These are phyloP conservation scores for Acomys russatus DNA, from an alignment of 2,797 vertebrate species.

Conservation along the genomic window DNA sequence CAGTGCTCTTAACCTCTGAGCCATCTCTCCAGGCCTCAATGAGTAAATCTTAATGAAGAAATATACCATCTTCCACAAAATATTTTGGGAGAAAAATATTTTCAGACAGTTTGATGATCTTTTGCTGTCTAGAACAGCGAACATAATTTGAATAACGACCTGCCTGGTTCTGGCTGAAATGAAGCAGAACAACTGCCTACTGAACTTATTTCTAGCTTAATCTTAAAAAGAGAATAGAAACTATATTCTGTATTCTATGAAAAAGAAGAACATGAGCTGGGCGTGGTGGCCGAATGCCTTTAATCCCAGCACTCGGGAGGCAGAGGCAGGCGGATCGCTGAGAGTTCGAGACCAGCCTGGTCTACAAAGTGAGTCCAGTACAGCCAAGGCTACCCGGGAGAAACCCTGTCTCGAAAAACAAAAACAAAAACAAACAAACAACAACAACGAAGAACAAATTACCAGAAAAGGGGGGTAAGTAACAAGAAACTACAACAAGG, in stretches of 20 bases:
- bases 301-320: no score
- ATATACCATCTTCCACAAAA: neutral
- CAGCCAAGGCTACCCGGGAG: no score
- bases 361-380: no score
- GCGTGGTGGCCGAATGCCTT: no score
- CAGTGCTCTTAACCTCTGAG: no score
- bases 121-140: conserved; percentile 26
- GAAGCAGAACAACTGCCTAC: conserved; percentile 4
- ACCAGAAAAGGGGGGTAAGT: neutral
- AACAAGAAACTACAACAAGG: neutral
- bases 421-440: no score
- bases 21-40: no score
- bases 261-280: no score
- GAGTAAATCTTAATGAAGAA: neutral
- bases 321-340: no score
- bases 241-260: neutral
- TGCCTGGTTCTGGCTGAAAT: neutral
- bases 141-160: neutral
- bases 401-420: no score
- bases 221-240: conserved; percentile 26
- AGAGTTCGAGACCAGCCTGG: no score
- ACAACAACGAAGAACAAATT: neutral
- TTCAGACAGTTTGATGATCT: conserved; percentile 11
- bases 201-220: conserved; percentile 53
- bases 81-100: conserved; percentile 4